Conservation (phyloP, 2,888 invertebrate species). For the Taphrorychus bicolor region DNA sequence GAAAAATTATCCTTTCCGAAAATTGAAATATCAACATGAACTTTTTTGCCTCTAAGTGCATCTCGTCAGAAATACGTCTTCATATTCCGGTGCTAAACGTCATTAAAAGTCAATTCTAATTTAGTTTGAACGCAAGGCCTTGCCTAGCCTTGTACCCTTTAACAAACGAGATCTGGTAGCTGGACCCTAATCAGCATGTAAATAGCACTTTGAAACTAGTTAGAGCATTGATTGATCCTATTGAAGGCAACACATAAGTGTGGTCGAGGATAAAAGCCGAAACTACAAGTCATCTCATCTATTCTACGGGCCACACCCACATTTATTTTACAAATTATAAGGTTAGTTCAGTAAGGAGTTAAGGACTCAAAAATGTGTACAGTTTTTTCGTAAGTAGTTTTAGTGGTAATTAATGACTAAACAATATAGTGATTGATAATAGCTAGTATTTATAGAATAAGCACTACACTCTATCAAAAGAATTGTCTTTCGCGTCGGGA, state of each 20-base stretch:
- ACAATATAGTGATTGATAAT: no score
- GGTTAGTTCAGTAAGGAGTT: background rate
- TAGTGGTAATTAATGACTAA: no score
- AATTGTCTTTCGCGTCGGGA: no score
- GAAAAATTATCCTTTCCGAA: background rate
- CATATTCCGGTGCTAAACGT: no score
- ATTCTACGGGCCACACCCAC: background rate
- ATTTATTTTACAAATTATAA: background rate
- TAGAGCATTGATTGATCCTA: conserved; percentile 20
- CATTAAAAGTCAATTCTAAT: background rate
- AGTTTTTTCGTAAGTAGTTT: background rate
- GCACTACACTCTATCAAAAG: no score
- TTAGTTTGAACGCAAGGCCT: background rate
- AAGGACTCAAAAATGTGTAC: background rate
- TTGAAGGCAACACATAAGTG: conserved; percentile 15
- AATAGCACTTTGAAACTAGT: conserved; percentile 26
- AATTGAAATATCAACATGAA: background rate
- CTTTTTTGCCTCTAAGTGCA: background rate
- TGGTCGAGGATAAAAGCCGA: conserved; percentile 9
- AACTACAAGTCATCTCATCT: conserved; percentile 20
- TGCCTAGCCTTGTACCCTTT: background rate
- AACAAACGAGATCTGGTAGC: conserved; percentile 9
- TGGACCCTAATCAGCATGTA: conserved; percentile 25
- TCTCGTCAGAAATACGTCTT: no score
- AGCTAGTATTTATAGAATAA: no score